Evolutionary conservation across 2,113 vertebrate species (phyloP).

Genomic region (Gorilla gorilla): DNA sequence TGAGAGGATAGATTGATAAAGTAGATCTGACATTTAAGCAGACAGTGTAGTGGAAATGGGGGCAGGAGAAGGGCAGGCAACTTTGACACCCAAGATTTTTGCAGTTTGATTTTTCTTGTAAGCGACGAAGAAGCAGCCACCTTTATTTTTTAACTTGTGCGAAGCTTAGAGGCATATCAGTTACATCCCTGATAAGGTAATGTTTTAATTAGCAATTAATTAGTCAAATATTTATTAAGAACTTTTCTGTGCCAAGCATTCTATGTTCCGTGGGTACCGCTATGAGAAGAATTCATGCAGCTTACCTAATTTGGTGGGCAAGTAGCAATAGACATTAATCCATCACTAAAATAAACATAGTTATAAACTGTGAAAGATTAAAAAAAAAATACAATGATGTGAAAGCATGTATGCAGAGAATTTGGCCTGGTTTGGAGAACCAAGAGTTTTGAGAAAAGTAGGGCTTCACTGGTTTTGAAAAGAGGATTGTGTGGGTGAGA

Average conservation of each 20-base stretch:
- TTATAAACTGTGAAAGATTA: background rate
- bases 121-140: background rate
- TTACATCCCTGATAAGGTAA: background rate
- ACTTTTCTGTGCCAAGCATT: background rate
- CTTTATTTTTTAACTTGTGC: background rate
- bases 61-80: background rate
- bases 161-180: conserved; percentile 9
- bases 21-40: conserved; percentile 20
- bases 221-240: conserved; percentile 24
- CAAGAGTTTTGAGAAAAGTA: background rate
- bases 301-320: background rate
- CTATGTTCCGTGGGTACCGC: background rate
- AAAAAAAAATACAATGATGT: background rate
- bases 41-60: background rate
- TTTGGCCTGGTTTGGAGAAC: background rate
- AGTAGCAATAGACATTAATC: background rate
- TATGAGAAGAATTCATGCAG: background rate
- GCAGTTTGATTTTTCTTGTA: background rate
- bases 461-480: background rate
- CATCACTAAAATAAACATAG: background rate
- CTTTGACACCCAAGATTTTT: background rate
- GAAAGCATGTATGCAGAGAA: background rate
- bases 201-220: background rate
- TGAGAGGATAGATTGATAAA: conserved; percentile 3
- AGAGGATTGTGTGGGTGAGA: background rate